Evolutionary conservation across 2,888 invertebrate species (phyloP).

Genomic region (Agrochola lychnidis): DNA sequence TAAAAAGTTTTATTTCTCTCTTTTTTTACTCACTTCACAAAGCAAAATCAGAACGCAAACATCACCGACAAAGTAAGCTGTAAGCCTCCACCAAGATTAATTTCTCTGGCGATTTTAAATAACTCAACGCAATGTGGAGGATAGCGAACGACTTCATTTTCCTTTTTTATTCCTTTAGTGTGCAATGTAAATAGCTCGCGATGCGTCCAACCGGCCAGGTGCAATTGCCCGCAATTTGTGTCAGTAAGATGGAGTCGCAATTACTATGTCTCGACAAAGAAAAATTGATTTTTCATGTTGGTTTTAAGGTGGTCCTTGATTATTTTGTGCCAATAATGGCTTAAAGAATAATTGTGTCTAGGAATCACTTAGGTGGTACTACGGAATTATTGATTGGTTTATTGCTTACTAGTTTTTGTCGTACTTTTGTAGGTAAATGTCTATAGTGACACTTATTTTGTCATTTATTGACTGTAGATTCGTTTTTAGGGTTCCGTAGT

Average conservation of each 20-base stretch:
- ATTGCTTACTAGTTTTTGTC: constrained; percentile 8
- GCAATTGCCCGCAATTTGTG: constrained; percentile 87
- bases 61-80: constrained; percentile 54
- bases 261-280: constrained; percentile 84
- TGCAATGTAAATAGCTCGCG: constrained; percentile 80
- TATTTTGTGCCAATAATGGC: constrained; percentile 61
- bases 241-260: constrained; percentile 79
- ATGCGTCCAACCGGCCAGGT: constrained; percentile 79
- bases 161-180: constrained; percentile 68
- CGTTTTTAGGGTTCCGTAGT: too few relatives aligned
- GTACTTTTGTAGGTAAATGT: constrained; percentile 27
- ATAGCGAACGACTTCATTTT: constrained; percentile 65
- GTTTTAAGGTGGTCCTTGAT: constrained; percentile 80
- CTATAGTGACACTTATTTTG: constrained; percentile 6
- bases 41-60: constrained; percentile 28
- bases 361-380: constrained; percentile 28
- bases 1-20: too few relatives aligned
- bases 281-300: constrained; percentile 87
- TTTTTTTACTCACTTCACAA: background rate
- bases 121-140: constrained; percentile 68
- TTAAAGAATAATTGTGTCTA: constrained; percentile 53
- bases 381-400: constrained; percentile 48
- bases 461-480: background rate
- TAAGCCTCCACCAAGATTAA: constrained; percentile 57
- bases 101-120: constrained; percentile 69